These are phyloP conservation scores for Lepus europaeus DNA, from an alignment of 2,113 vertebrate species.

Conservation along the genomic window DNA sequence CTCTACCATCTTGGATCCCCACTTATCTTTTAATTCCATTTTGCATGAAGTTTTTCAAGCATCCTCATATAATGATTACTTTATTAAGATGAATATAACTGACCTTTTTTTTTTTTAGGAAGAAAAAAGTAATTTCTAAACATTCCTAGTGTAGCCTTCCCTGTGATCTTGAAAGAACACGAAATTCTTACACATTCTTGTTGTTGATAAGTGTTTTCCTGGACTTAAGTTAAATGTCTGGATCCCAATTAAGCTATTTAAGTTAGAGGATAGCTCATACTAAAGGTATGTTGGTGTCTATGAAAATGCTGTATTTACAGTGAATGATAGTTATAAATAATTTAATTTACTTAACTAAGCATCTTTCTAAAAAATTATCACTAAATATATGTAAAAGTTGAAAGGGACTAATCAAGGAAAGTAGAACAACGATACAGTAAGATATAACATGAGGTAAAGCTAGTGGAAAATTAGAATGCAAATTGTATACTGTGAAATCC, in stretches of 20 bases:
- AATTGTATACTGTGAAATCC: neutral
- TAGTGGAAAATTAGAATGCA: neutral
- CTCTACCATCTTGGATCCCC: no score
- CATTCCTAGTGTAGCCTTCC: neutral
- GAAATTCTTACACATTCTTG: slow-evolving; percentile 14
- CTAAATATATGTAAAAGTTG: neutral
- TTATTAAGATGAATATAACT: neutral
- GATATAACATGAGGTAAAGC: neutral
- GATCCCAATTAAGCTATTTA: neutral
- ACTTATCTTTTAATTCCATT: no score
- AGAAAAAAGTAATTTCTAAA: slow-evolving; percentile 35
- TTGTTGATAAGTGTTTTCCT: neutral
- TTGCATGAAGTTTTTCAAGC: no score
- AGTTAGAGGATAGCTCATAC: neutral
- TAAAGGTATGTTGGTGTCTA: neutral
- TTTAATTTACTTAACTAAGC: slow-evolving; percentile 27
- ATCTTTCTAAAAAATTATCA: neutral
- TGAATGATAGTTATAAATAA: slow-evolving; percentile 7
- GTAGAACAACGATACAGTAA: neutral
- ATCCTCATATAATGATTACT: neutral
- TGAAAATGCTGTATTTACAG: neutral
- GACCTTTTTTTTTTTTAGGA: slow-evolving; percentile 31
- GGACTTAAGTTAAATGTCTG: neutral
- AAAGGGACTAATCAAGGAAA: slow-evolving; percentile 6
- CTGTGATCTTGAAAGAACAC: slow-evolving; percentile 28